These are phyloP conservation scores for Phataginus tetradactyla DNA, from an alignment of 2,797 vertebrate species.

Conservation along the genomic window DNA sequence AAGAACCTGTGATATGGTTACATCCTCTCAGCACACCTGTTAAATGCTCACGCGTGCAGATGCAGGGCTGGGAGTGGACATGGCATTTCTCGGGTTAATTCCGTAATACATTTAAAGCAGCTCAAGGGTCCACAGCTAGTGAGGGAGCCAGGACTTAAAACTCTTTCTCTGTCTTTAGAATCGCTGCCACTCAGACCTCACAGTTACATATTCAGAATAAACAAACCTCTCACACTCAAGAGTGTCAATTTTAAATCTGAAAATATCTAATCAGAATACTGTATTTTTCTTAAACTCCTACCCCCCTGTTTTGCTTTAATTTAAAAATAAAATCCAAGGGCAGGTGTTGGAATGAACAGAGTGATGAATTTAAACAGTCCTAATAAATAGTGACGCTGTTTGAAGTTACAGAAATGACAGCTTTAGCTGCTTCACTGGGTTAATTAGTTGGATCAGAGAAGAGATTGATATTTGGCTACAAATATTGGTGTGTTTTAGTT, in stretches of 20 bases:
- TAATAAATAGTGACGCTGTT: not conserved
- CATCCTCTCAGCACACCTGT: not conserved
- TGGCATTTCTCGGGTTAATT: not conserved
- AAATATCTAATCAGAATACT: conserved; percentile 3
- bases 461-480: not conserved
- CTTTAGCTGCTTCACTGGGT: not conserved
- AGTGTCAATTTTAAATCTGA: conserved; percentile 36
- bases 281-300: not conserved
- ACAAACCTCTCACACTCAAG: not conserved
- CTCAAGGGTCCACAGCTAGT: not conserved
- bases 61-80: not conserved
- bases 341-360: not conserved
- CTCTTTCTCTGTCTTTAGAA: not conserved
- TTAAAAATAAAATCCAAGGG: conserved; percentile 29
- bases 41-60: not conserved
- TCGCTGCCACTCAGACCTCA: not conserved
- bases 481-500: not conserved
- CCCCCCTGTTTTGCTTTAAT: not conserved
- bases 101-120: not conserved
- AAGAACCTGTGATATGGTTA: not conserved
- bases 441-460: not conserved
- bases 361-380: not conserved
- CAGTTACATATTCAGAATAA: not conserved
- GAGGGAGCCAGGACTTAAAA: not conserved
- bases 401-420: not conserved